A percentile compares a stretch with the other conserved stretches of the same genome.
Evolutionary conservation across 2,113 vertebrate genomes (phyloP).

Genomic region (Nannospalax galili): DNA sequence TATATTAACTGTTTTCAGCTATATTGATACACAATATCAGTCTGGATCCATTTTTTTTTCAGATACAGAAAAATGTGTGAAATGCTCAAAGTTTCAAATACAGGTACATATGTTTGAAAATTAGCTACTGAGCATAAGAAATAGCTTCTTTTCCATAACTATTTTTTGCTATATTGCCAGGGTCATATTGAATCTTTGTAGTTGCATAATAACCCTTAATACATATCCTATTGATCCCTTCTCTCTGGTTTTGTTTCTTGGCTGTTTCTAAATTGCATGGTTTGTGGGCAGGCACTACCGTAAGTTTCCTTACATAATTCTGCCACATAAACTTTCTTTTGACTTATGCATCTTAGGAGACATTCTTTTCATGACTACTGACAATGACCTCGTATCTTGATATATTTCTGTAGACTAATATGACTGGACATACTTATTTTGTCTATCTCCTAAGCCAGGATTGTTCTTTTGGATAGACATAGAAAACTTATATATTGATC

Average conservation of each 20-base stretch:
- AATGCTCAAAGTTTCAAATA: slow-evolving; percentile 79
- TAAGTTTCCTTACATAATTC: slow-evolving; percentile 79
- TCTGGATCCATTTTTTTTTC: slow-evolving; percentile 76
- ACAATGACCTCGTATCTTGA: slow-evolving; percentile 61
- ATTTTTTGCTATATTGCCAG: slow-evolving; percentile 80
- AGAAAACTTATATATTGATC: slow-evolving; percentile 60
- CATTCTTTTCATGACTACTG: slow-evolving; percentile 75
- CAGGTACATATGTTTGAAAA: slow-evolving; percentile 77
- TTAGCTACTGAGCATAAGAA: slow-evolving; percentile 81
- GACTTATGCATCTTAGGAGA: slow-evolving; percentile 63
- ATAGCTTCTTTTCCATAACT: slow-evolving; percentile 80
- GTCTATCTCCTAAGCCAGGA: slow-evolving; percentile 59
- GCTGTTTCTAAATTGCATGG: slow-evolving; percentile 83
- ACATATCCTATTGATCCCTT: slow-evolving; percentile 79
- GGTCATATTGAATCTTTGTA: slow-evolving; percentile 76
- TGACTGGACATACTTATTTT: slow-evolving; percentile 74
- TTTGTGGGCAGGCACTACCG: slow-evolving; percentile 81
- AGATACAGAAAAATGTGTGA: slow-evolving; percentile 77
- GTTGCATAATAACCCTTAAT: slow-evolving; percentile 74
- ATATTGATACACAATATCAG: slow-evolving; percentile 76
- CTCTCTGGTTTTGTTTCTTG: slow-evolving; percentile 84
- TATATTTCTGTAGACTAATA: slow-evolving; percentile 72
- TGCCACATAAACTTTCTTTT: slow-evolving; percentile 79
- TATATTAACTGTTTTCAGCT: slow-evolving; percentile 80
- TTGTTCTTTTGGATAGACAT: slow-evolving; percentile 56